Conservation (phyloP, 2,113 vertebrate genomes). For the Odontophorus gujanensis region DNA sequence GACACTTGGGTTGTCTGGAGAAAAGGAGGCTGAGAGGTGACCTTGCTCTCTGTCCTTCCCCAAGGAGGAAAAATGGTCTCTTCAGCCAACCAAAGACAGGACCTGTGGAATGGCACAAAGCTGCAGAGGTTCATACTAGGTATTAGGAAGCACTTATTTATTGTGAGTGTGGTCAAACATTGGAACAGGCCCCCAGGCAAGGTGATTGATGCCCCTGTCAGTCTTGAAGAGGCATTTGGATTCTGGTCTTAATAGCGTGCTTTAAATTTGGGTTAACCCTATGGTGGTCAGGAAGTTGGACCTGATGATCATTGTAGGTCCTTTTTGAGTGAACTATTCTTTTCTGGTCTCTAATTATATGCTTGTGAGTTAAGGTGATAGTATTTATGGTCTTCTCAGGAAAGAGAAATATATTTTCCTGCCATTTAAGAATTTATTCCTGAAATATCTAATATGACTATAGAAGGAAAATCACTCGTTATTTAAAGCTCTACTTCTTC, state of each 20-base stretch:
- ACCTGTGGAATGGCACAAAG: neutral
- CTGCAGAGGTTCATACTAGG: neutral
- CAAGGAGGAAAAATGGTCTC: neutral
- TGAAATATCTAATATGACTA: neutral
- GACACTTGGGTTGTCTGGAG: neutral
- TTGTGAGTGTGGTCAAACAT: neutral
- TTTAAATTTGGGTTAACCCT: neutral
- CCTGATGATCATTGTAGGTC: neutral
- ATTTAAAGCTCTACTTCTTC: neutral
- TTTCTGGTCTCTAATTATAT: neutral
- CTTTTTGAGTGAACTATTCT: neutral
- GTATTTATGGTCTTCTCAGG: neutral
- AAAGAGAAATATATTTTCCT: neutral
- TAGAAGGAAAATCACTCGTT: neutral
- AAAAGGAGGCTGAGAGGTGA: neutral
- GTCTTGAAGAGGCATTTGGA: neutral
- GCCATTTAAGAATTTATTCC: neutral
- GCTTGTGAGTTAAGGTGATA: neutral
- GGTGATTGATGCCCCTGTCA: neutral
- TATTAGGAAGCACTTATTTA: neutral
- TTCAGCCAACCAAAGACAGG: neutral
- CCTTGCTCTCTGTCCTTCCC: neutral
- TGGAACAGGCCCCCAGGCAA: neutral
- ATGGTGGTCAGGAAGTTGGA: neutral
- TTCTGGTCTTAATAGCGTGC: neutral